Evolutionary conservation across 2,113 vertebrate genomes (phyloP), one percentile per base, ranked within the genome.

Genomic region (Cromileptes altivelis): DNA sequence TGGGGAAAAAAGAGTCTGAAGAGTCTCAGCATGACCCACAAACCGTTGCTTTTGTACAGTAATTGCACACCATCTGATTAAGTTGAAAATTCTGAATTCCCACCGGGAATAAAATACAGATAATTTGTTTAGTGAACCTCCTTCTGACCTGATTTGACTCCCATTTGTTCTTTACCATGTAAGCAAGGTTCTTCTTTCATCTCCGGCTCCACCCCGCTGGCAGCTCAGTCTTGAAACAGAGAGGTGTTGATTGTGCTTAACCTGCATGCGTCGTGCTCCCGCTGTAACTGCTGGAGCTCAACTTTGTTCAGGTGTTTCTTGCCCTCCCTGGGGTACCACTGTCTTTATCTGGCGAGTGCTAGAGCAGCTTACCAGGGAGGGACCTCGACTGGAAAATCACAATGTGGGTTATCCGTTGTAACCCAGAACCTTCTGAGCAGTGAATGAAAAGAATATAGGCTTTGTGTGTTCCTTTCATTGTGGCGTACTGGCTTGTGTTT

Each of bases 21-120:
- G 55, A 82, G 37, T 75, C 76, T 81, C 70, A 40, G 30, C 56
- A 19, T 89, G 87, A 87, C 78, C 77, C 75, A 91, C 52, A 82
- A 88, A 65, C 49, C 80, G 18, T 70, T 69, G 40, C 77, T 84
- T 40, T 73, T 67, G 19, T 45, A 45, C 11, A 45, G 42, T 58
- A 77, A 80, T 61, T 81, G 79, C 56, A 60, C 72, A 71, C 37
- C 40, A 2, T 85, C 45, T 88, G 71, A 88, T 85, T 81, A 77
- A 62, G 53, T 45, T 75, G 67, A 65, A 60, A 80, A 74, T 62
- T 56, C 50, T 55, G 56, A 70, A 47, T 82, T 75, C 42, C 14
- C 12, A 21, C 37, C 49, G 63, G 23, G 13, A 58, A 72, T 70
- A 61, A 81, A 65, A 58, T 7, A 30, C 17, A 53, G 14, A 53